Base-by-base conservation (phyloP, 2,888 invertebrate species). In the Nemotelus pantherinus region DNA sequence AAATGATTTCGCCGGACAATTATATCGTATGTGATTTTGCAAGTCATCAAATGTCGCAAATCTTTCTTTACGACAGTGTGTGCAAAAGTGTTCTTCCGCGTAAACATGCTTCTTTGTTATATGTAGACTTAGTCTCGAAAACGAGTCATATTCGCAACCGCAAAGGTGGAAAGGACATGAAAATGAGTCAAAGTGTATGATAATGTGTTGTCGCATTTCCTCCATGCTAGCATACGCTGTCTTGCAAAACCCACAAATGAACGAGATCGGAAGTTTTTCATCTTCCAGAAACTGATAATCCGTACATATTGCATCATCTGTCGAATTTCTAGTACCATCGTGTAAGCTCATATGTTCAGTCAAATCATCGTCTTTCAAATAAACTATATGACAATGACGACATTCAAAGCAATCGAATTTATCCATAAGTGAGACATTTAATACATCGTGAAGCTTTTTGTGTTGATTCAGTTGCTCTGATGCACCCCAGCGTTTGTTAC, bases 211-310 rank as follows among this genome's bases (percentile, higher is more conserved):
- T 55, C 78, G 76, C 55, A 79, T 53, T 47, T 76, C 76, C 10
- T 75, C 74, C 25, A 76, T 71, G 9, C 41, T 77, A 6, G 57
- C 6, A 68, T 72, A 77, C 2, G 63, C 39, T 7, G 63, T 41
- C 3, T 67, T 48, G 43, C 80, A 80, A 41, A 77, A 65, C 3
- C 79, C 80, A 71, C 80, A 80, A 2, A 10, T 53, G 41, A 65
- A 78, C 3, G 57, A 5, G 10, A 39, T n/a, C 2, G 41, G 0
- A 10, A 44, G 58, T 63, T 74, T 72, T 1, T 77, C 78, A 3
- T 78, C 78, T n/a, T 79, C 79, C 0, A 80, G 53, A 76, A 78
- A 80, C 55, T 80, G 80, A 79, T 80, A 80, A 45, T 80, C 80
- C 2, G 78, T 79, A 67, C 80, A 80, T 6, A 75, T 50, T 65